Conservation (phyloP, 2,113 vertebrate species). For the Sceloporus tristichus region DNA sequence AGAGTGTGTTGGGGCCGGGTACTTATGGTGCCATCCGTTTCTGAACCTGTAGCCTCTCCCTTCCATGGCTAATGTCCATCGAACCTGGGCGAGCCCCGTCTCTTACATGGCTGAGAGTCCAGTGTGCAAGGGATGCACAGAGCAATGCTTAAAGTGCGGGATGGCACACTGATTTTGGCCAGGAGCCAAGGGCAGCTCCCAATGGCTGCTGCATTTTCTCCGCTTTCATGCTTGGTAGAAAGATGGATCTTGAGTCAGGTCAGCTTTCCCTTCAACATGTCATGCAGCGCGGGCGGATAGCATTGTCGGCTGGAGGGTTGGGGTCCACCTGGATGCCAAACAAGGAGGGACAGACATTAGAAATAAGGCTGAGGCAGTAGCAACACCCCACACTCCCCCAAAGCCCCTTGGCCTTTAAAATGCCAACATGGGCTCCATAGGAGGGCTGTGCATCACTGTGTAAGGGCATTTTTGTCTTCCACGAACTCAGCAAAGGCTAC, state of each 20-base stretch:
- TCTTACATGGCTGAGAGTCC: neutral
- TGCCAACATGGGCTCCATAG: neutral
- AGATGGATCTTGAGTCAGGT: constrained; percentile 21
- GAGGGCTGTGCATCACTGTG: neutral
- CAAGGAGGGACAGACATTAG: neutral
- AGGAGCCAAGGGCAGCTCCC: no score
- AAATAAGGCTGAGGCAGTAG: neutral
- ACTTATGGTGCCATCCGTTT: neutral
- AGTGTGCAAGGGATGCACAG: neutral
- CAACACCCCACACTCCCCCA: no score
- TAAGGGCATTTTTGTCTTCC: no score
- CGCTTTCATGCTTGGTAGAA: no score
- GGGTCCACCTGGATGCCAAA: constrained; percentile 87
- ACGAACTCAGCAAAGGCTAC: no score
- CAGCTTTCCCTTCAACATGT: constrained; percentile 85
- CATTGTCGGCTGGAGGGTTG: constrained; percentile 80
- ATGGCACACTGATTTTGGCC: fast-evolving
- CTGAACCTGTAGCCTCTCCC: no score
- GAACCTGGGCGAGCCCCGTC: neutral
- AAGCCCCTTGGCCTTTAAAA: no score
- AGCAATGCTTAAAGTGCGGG: neutral
- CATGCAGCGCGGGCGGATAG: constrained; percentile 90
- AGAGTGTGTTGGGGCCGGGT: neutral
- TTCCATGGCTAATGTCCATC: neutral
- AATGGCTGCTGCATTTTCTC: no score